A percentile compares a stretch with the other conserved stretches of the same genome.
These are phyloP conservation scores for Arenaria interpres DNA, from an alignment of 2,113 vertebrate genomes.

Conservation along the genomic window DNA sequence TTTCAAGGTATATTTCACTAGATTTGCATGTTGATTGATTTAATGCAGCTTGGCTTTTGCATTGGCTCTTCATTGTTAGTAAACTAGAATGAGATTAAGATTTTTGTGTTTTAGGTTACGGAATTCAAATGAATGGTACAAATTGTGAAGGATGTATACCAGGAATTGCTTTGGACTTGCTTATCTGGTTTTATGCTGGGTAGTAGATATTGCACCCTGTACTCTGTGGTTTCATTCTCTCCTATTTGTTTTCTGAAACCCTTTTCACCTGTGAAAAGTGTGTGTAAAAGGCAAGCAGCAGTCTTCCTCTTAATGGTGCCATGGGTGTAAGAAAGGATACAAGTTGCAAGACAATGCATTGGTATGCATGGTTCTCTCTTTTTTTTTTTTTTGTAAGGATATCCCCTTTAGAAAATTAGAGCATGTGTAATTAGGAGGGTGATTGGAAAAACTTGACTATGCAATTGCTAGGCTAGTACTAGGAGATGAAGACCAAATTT, in stretches of 20 bases:
- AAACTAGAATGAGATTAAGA: not conserved
- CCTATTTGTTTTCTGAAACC: not conserved
- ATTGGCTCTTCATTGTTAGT: not conserved
- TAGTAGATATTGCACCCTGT: not conserved
- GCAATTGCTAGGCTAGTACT: not conserved
- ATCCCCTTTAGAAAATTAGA: not conserved
- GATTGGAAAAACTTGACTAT: not conserved
- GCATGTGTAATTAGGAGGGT: accelerated
- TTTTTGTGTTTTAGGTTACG: not conserved
- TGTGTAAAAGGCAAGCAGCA: not conserved
- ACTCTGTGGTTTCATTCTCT: not conserved
- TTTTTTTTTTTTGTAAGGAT: not conserved
- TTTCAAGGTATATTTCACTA: not conserved
- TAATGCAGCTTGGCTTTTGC: not conserved
- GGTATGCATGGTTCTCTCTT: not conserved
- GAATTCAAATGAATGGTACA: not conserved
- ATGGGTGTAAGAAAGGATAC: not conserved
- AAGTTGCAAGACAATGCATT: not conserved
- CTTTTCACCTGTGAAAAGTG: not conserved
- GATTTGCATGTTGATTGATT: not conserved
- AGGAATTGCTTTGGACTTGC: not conserved
- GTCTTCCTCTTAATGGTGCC: not conserved
- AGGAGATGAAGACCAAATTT: not conserved
- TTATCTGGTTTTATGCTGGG: not conserved
- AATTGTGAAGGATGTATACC: not conserved